Base-by-base conservation (phyloP, 92 coral and sea anemone genomes). In the Diadumene lineata region DNA sequence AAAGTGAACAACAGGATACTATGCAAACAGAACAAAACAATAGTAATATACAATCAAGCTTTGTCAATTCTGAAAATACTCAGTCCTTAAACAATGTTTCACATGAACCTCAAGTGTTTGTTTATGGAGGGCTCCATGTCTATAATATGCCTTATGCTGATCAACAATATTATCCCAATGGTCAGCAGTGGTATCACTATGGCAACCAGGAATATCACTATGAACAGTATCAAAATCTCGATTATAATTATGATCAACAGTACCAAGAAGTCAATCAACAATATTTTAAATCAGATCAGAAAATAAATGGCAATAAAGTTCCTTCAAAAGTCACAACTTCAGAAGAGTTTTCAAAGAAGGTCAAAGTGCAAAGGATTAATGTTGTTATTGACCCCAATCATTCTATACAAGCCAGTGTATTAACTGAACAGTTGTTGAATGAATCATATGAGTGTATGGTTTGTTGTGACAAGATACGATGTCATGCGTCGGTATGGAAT, bases 391-490 rank as follows among this genome's bases (percentile, higher is more conserved):
- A 79, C 55, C 72, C 85, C 31, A 75, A 74, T 53, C 92, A 87
- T 64, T 94, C 98, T 22, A 85, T 69, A 57, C 98, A 94, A 82
- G 98, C 94, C 24, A 79, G 94, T 78, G 88, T 72, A 38, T 55
- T 94, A 48, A 89, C 88, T 33, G 98, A 94, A 57, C 98, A 94
- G 76, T 69, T 94, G 31, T 79, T 91, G 50, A 86, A 85, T 79
- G 97, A 91, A 75, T 85, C 81, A 0, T 94, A 94, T 73, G 98
- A 94, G 74, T 94, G 98, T 34, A 94, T 94, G 98, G 97, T 94
- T 50, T 94, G 98, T 57, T 94, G 97, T 86, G 98, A 94, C 66
- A 74, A 72, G 70, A 77, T 94, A 34, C 73, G 84, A 53, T 92
- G 92, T 60, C 74, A 60, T 24, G 93, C 87, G 32, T 78, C 92